These are phyloP conservation scores for Homarus gammarus DNA, from an alignment of 2,888 invertebrate genomes.

Conservation along the genomic window DNA sequence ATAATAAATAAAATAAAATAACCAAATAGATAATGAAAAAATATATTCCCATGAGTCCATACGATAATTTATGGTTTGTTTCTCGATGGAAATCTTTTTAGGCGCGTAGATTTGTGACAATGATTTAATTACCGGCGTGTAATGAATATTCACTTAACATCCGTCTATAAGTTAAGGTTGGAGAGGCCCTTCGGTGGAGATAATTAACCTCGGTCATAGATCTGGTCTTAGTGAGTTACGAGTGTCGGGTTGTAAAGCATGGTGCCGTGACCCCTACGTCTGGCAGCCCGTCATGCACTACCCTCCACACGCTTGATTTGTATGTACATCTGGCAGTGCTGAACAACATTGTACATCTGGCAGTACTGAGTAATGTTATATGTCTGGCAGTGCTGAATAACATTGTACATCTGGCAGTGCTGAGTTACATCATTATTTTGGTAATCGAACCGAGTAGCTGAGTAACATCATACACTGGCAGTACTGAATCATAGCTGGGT, in stretches of 20 bases:
- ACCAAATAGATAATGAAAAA: too few species aligned
- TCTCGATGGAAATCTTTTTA: neutral
- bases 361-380: too few species aligned
- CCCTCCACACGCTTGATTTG: neutral
- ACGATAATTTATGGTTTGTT: neutral
- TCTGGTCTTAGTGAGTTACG: neutral
- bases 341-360: too few species aligned
- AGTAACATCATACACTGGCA: too few species aligned
- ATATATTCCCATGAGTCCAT: too few species aligned
- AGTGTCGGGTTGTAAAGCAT: neutral
- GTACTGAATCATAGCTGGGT: too few species aligned
- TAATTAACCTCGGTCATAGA: neutral
- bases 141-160: neutral
- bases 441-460: too few species aligned
- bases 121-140: neutral
- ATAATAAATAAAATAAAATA: too few species aligned
- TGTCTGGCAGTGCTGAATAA: too few species aligned
- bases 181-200: neutral
- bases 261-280: constrained; percentile 2
- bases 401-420: too few species aligned
- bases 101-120: neutral
- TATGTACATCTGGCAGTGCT: too few species aligned
- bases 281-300: neutral
- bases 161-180: neutral
- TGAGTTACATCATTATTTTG: too few species aligned